These are phyloP conservation scores for Agonopterix arenella DNA, from an alignment of 2,888 invertebrate species.

Conservation along the genomic window DNA sequence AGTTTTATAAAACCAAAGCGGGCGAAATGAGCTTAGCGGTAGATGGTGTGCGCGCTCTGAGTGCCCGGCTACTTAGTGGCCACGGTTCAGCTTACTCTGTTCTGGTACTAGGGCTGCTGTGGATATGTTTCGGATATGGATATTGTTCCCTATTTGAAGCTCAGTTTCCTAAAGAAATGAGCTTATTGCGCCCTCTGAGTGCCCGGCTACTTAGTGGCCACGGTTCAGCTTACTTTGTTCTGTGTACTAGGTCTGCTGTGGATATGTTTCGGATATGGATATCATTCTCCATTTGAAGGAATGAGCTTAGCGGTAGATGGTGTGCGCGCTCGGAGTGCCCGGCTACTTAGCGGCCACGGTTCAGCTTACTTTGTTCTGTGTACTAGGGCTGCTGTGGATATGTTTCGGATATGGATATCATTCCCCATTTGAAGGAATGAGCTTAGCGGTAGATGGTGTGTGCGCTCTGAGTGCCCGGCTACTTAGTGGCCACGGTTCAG, in stretches of 20 bases:
- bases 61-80: conserved; percentile 56
- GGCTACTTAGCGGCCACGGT: conserved; percentile 48
- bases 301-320: conserved; percentile 65
- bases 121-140: no score
- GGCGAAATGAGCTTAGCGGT: conserved; percentile 65
- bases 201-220: conserved; percentile 53
- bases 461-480: no score
- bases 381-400: no score
- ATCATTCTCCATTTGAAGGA: conserved; percentile 25
- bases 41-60: conserved; percentile 39
- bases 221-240: conserved; percentile 7
- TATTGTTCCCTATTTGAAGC: conserved; percentile 15
- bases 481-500: no score
- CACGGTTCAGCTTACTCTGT: conserved; percentile 11
- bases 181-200: conserved; percentile 54
- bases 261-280: no score
- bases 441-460: no score
- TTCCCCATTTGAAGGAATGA: no score
- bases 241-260: no score
- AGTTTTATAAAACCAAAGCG: conserved; percentile 72
- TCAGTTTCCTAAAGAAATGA: no score
- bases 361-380: conserved; percentile 1
- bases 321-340: conserved; percentile 39
- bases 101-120: no score
- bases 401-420: no score